Evolutionary conservation across 2,113 vertebrate genomes (phyloP).

Genomic region (Psittacula cyanocephala): DNA sequence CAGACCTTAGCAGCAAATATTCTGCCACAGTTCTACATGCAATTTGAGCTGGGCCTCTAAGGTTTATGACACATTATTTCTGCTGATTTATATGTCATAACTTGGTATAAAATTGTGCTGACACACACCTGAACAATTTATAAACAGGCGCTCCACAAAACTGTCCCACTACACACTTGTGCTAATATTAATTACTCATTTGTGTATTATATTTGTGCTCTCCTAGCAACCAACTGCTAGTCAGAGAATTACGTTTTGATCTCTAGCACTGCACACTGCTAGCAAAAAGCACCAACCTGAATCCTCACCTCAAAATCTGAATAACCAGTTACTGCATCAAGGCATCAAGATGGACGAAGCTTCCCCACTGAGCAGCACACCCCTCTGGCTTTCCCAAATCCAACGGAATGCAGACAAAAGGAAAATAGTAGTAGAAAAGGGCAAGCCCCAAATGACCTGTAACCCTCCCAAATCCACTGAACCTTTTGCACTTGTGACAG

Average conservation of each 20-base stretch:
- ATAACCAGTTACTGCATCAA: neutral
- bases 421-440: neutral
- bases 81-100: neutral
- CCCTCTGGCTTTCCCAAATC: neutral
- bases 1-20: neutral
- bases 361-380: neutral
- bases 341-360: neutral
- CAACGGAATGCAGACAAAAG: neutral
- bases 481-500: neutral
- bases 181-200: neutral
- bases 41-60: neutral
- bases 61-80: neutral
- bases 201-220: neutral
- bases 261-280: neutral
- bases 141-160: neutral
- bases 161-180: neutral
- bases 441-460: neutral
- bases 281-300: neutral
- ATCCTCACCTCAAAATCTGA: neutral
- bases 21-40: neutral
- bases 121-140: neutral
- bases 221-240: neutral
- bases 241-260: neutral
- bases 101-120: neutral
- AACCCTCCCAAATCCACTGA: neutral